Percentiles rank a stretch among this genome's conserved stretches.
These are phyloP conservation scores for Habroteleia sp. DNA, from an alignment of 2,888 invertebrate genomes.

Conservation along the genomic window DNA sequence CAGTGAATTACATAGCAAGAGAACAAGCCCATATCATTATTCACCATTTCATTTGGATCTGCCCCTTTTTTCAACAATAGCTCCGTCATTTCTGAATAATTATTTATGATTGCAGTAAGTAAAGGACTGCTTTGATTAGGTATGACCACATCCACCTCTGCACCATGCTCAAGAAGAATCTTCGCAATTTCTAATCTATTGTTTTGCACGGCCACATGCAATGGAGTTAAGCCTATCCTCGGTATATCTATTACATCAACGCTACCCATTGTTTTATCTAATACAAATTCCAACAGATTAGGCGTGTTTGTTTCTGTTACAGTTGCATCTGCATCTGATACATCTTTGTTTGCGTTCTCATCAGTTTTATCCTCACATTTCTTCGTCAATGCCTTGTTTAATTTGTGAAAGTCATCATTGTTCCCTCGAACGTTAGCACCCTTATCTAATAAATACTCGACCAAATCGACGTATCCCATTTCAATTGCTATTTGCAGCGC, in stretches of 20 bases:
- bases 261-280: no score
- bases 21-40: conserved; percentile 8
- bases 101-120: conserved; percentile 2
- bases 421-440: conserved; percentile 17
- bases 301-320: neutral
- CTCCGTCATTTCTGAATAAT: conserved; percentile 20
- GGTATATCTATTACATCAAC: no score
- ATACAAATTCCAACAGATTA: conserved; percentile 4
- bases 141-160: conserved; percentile 11
- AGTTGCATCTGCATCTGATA: no score
- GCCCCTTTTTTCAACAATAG: conserved; percentile 21
- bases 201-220: conserved; percentile 22
- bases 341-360: no score
- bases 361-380: neutral
- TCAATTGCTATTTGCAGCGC: conserved; percentile 35
- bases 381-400: neutral
- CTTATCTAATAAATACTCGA: conserved; percentile 15
- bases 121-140: conserved; percentile 12
- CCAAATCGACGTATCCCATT: conserved; percentile 13
- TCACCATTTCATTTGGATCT: conserved; percentile 26
- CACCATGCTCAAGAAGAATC: conserved; percentile 10
- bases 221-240: conserved; percentile 1
- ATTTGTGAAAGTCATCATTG: neutral
- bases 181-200: conserved; percentile 32
- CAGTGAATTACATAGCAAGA: conserved; percentile 34